Conservation (phyloP, 2,888 invertebrate genomes). For the Abrostola tripartita region DNA sequence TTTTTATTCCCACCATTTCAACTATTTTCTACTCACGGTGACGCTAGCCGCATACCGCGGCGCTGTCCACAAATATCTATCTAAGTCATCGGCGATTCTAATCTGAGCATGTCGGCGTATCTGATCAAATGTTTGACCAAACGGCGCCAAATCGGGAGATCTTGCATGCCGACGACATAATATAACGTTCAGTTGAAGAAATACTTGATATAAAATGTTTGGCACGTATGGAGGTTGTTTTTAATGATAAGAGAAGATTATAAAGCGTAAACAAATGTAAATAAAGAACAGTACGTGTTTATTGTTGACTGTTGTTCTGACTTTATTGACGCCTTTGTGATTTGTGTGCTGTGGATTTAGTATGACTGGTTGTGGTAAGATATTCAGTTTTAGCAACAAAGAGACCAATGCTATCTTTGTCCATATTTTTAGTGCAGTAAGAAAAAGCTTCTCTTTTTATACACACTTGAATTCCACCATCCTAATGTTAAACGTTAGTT, state of each 20-base stretch:
- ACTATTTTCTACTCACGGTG: neutral
- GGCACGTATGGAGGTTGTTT: neutral
- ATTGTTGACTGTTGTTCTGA: too few species aligned
- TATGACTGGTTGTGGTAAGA: too few species aligned
- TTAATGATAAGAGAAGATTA: neutral
- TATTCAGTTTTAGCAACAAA: too few species aligned
- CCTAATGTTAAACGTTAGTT: too few species aligned
- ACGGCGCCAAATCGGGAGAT: constrained; percentile 34
- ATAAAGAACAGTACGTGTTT: too few species aligned
- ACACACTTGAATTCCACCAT: too few species aligned
- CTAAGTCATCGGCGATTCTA: constrained; percentile 38
- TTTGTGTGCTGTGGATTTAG: too few species aligned
- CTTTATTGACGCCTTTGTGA: too few species aligned
- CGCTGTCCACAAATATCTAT: constrained; percentile 30
- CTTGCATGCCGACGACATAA: constrained; percentile 15
- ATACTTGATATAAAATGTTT: constrained; percentile 11
- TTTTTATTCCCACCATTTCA: neutral
- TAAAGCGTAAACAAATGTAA: neutral
- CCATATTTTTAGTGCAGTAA: too few species aligned
- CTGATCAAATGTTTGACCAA: constrained; percentile 43
- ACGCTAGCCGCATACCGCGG: neutral
- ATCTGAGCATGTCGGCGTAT: constrained; percentile 34
- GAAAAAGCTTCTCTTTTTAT: too few species aligned
- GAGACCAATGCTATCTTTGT: too few species aligned
- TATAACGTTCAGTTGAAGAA: constrained; percentile 5